Evolutionary conservation across 2,797 vertebrate species (phyloP), one percentile per base, ranked within the genome.

Genomic region (Otolemur crassicaudatus): DNA sequence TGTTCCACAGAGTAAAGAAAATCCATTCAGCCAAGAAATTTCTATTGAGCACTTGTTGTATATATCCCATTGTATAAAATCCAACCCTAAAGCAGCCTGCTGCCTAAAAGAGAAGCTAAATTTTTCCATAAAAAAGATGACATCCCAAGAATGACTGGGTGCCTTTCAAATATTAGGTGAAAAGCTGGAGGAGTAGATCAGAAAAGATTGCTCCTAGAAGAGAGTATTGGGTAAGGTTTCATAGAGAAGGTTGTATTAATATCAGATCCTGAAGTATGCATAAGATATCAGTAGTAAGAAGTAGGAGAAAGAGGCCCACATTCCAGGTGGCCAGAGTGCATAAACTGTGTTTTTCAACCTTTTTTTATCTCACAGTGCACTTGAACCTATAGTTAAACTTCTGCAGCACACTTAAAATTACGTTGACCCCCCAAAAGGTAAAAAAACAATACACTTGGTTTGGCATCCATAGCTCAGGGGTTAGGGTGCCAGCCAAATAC

Each of bases 1-100:
- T 81, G 53, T 40, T 93, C 56, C 73, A 61, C 31, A 79, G 34
- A 63, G 16, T 58, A 90, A 76, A 89, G 46, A 92, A 69, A 92
- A 58, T 34, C 19, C 34, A 43, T 56, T 79, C 4, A 43, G 16
- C 11, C n/a, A 80, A 81, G 29, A 85, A 93, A 80, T 73, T 46
- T 10, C 86, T 58, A 22, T 80, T 60, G 25, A 86, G 49, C 19
- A 85, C 31, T 20, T 37, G 1, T 16, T 76, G 5, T 53, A 22
- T 81, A 17, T 56, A 20, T 61, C 56, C 72, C 25, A 49, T 69
- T 40, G 4, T n/a, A 27, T 83, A 61, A 82, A 81, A 81, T n/a
- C 61, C 22, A 77, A 95, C n/a, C 22, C 3, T 25, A 2, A 75
- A 93, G 69, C 22, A 69, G n/a, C n/a, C 5, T 70, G 31, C 6